Percentiles rank a stretch among this genome's conserved stretches.
Evolutionary conservation across 1,140 invertebrate genomes (phyloP).

Genomic region (Parapsyche elsis): DNA sequence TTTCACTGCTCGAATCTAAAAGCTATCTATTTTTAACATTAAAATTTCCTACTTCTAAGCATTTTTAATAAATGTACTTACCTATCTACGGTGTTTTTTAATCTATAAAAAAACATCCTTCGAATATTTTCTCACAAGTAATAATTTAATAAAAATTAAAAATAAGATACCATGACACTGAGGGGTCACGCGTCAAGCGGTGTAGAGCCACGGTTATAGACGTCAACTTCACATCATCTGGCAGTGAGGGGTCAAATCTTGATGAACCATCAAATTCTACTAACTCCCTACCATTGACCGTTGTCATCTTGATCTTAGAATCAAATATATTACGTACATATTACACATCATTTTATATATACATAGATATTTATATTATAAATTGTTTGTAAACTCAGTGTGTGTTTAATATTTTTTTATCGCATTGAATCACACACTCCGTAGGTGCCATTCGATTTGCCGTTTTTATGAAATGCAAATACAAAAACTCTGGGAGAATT

Average conservation of each 20-base stretch:
- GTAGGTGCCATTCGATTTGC: neutral
- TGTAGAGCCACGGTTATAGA: neutral
- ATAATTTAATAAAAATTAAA: neutral
- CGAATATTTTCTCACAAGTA: no score
- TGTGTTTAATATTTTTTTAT: neutral
- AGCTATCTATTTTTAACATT: no score
- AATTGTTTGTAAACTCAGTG: no score
- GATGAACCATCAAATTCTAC: constrained; percentile 22
- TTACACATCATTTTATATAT: no score
- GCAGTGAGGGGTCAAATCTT: constrained; percentile 10
- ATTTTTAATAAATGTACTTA: no score
- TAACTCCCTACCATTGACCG: neutral
- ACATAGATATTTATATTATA: no score
- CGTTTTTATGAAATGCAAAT: neutral
- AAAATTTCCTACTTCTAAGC: no score
- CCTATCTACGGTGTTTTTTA: no score
- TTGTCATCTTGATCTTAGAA: neutral
- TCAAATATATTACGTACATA: neutral
- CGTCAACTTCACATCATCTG: neutral
- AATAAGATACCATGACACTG: neutral
- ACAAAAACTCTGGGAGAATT: no score
- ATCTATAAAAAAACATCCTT: no score
- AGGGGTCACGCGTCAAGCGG: constrained; percentile 2
- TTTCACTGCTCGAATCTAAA: no score
- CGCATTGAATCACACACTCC: constrained; percentile 1